Conservation (phyloP, 2,888 invertebrate genomes). For the Conchocele bisecta region DNA sequence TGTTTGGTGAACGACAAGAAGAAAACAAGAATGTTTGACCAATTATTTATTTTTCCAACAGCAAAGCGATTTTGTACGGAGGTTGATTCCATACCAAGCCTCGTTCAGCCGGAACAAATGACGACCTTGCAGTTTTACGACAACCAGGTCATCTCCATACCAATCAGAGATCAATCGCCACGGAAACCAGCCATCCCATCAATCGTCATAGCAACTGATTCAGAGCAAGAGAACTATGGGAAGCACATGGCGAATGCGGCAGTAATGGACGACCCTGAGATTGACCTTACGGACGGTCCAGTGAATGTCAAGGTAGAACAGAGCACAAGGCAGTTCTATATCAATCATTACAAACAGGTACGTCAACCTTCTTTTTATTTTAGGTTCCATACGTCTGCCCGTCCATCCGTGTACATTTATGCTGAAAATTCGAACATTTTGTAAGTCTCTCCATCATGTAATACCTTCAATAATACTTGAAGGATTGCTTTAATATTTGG, state of each 20-base stretch:
- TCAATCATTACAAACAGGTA: conserved; percentile 71
- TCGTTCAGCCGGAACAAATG: conserved; percentile 18
- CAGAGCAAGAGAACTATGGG: conserved; percentile 22
- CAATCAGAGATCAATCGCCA: conserved; percentile 38
- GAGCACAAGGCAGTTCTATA: conserved; percentile 70
- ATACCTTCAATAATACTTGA: no score
- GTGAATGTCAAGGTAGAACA: conserved; percentile 72
- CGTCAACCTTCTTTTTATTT: neutral
- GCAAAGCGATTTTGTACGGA: conserved; percentile 35
- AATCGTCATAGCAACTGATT: conserved; percentile 42
- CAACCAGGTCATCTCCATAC: conserved; percentile 24
- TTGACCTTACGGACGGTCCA: conserved; percentile 75
- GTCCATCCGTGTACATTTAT: no score
- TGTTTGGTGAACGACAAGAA: no score
- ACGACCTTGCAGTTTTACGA: conserved; percentile 18
- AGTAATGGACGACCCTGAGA: conserved; percentile 65
- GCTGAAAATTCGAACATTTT: no score
- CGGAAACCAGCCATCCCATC: conserved; percentile 33
- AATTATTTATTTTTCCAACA: no score
- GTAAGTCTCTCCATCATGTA: no score
- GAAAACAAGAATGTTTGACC: no score
- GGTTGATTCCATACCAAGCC: conserved; percentile 22
- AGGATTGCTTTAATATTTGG: no score
- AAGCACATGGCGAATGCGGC: conserved; percentile 29
- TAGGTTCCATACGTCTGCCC: neutral